A percentile compares a stretch with the other conserved stretches of the same genome.
phyloP scores from a whole-genome alignment of 2,888 invertebrate species.

The Agrenia bidenticulata region DNA sequence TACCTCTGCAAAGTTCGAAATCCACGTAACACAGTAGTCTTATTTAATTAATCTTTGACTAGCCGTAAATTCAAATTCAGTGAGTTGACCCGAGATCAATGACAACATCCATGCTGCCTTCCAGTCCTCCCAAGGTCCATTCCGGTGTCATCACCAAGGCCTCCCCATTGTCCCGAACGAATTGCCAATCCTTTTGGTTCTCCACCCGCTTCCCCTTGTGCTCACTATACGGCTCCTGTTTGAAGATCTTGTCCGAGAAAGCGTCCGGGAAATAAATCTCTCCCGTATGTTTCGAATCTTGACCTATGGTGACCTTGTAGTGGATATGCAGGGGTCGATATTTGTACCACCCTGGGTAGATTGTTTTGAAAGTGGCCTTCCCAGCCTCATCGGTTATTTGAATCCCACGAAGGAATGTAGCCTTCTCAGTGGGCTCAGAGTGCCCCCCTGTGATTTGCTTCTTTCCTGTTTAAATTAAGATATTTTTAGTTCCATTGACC shows the following conservation, averaged over 20 bases:
- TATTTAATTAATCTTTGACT: too few relatives aligned
- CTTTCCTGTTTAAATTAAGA: conserved; percentile 16
- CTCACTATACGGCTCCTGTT: conserved; percentile 30
- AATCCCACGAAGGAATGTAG: conserved; percentile 40
- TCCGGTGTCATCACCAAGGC: conserved; percentile 11
- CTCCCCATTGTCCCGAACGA: conserved; percentile 15
- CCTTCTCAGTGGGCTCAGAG: conserved; percentile 35
- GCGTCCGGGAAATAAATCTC: conserved; percentile 42
- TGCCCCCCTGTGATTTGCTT: conserved; percentile 36
- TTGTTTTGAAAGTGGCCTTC: conserved; percentile 31
- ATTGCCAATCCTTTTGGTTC: conserved; percentile 39
- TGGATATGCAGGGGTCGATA: conserved; percentile 39
- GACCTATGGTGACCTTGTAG: conserved; percentile 35
- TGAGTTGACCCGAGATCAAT: neutral
- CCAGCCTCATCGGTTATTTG: conserved; percentile 38
- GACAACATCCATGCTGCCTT: conserved; percentile 4
- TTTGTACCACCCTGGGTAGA: conserved; percentile 44
- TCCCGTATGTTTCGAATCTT: conserved; percentile 29
- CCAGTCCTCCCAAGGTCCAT: conserved; percentile 9
- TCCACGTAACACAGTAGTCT: too few relatives aligned
- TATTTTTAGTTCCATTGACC: neutral
- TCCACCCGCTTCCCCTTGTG: conserved; percentile 20
- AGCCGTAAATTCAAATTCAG: too few relatives aligned
- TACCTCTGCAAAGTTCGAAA: too few relatives aligned
- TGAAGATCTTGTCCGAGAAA: conserved; percentile 31